Base-by-base conservation (phyloP, 2,797 vertebrate species). In the Bovichtus variegatus region DNA sequence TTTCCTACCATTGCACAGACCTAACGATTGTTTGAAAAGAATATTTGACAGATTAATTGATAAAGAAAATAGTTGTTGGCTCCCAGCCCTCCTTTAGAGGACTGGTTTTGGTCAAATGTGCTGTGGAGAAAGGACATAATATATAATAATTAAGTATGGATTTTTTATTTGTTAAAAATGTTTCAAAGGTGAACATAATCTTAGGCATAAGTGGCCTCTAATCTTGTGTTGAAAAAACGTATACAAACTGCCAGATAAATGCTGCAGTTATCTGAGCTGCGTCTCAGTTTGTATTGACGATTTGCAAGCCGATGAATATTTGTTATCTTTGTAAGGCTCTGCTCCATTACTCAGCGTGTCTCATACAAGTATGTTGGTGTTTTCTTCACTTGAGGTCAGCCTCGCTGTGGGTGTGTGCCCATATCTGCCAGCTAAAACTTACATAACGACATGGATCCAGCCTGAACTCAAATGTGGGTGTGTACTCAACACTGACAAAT, bases 381-480 rank as follows among this genome's bases (percentile, higher is more conserved):
- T 23, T 77, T 66, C 60, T 80, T 64, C 49, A 34, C 54, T 65
- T 67, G 62, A 86, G 84, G 86, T 87, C 80, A 73, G 76, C 75
- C 57, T 62, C 36, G 9, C 68, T 88, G 91, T 92, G 92, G 84
- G 91, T 87, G 92, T 84, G 79, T 29, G 76, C 59, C 58, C 43
- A 36, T 72, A 76, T 86, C 82, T 89, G 84, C 80, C 89, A 90
- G 66, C 85, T 71, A 87, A 78, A 71, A 65, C 84, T 92, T 94
- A 90, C 81, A 91, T 92, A 94, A 93, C 72, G 44, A 54, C 74
- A 78, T 80, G 49, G 68, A 77, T 73, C 58, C 69, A 64, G 78
- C 60, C 67, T 80, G 60, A 82, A 79, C 74, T 68, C 29, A 44
- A 83, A 81, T 74, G 86, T 89, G 89, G 91, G 93, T 79, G 92